Evolutionary conservation across 2,888 invertebrate species (phyloP), one percentile per base, ranked within the genome.

Genomic region (Pediacus dermestoides): DNA sequence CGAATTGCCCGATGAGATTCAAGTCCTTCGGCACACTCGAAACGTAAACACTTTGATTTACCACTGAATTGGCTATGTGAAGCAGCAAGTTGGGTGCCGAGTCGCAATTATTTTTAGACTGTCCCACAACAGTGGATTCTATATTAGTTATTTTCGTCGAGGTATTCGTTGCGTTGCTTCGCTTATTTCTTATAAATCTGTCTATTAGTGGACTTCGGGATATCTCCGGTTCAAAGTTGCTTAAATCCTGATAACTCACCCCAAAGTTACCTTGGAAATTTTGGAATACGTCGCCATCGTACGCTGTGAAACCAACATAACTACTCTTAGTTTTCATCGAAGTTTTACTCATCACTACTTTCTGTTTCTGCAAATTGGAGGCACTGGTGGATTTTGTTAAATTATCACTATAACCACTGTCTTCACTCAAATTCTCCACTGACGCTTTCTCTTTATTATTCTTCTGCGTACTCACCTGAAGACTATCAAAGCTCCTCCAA

Each of bases 361-460:
- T 35, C 18, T 51, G 55, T 3, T 53, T 53, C 13, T 54, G 50
- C 30, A 59, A 58, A 43, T 52, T 48, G 16, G 42, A 48, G 4
- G 44, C 43, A 21, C 53, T 57, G n/a, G 40, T 43, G 12, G 48
- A 48, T 22, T 61, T 63, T 31, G 57, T 61, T 28, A 67, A 58
- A 42, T 70, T 66, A 48, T 85, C 85, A 59, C 84, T 78, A 68
- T 83, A 85, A 35, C 86, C 86, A 56, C 85, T 85, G 67, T 87
- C 86, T 66, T 87, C 86, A 60, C 85, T 85, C 48, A 87, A 72
- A 73, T 86, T 86, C 63, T 87, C 86, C 12, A 80, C 80, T 28
- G 85, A 85, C 54, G 78, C 78, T 55, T 79, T 80, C 26, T 52
- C 54, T 13, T 37, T 37, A 16, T 30, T 47, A 34, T 44, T 46